Conservation (phyloP, 2,888 invertebrate species). For the Polia nebulosa region DNA sequence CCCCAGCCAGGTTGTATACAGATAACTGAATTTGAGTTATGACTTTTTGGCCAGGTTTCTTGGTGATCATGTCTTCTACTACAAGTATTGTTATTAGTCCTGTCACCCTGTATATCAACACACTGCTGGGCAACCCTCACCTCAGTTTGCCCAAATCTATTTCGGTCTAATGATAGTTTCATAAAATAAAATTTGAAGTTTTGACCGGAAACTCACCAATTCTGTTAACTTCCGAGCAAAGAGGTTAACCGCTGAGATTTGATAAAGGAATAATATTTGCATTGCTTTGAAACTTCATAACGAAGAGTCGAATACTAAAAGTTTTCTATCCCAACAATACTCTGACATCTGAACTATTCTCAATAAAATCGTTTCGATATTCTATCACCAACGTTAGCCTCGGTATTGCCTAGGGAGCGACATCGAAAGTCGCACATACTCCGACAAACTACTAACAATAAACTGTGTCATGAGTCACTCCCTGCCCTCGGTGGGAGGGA, state of each 20-base stretch:
- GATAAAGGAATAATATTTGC: too few species aligned
- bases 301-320: neutral
- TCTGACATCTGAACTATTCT: neutral
- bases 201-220: neutral
- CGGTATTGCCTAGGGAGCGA: slow-evolving; percentile 19
- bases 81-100: too few species aligned
- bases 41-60: too few species aligned
- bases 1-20: too few species aligned
- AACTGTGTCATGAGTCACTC: slow-evolving; percentile 23
- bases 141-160: neutral
- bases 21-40: too few species aligned
- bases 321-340: neutral
- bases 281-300: neutral
- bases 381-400: slow-evolving; percentile 12
- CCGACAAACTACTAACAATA: slow-evolving; percentile 32
- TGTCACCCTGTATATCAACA: too few species aligned
- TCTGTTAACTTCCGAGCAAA: neutral
- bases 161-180: neutral
- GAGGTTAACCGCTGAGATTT: too few species aligned
- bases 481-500: slow-evolving; percentile 18
- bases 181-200: neutral
- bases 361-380: slow-evolving; percentile 24
- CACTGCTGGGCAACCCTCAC: too few species aligned
- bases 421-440: slow-evolving; percentile 13
- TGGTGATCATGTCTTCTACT: too few species aligned